phyloP scores from a whole-genome alignment of 2,113 vertebrate genomes.

The Passer montanus region DNA sequence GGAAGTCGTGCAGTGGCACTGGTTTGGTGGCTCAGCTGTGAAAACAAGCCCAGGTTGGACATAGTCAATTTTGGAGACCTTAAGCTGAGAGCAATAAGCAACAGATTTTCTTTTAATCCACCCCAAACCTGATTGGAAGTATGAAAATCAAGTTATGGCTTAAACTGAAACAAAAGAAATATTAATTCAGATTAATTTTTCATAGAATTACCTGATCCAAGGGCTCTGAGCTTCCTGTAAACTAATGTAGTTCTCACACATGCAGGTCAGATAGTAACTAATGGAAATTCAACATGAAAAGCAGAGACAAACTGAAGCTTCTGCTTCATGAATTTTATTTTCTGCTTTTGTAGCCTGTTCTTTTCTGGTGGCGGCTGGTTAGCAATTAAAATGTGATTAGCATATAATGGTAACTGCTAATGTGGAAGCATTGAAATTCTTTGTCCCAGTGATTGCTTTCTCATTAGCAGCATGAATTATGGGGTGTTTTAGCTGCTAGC shows the following conservation, averaged over 20 bases:
- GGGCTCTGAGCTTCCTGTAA: neutral
- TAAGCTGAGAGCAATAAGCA: neutral
- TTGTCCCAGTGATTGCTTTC: slow-evolving; percentile 37
- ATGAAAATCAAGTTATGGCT: neutral
- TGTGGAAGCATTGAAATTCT: slow-evolving; percentile 10
- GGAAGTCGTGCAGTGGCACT: fast-evolving
- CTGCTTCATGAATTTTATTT: slow-evolving; percentile 39
- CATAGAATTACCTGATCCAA: neutral
- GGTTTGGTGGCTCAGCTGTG: neutral
- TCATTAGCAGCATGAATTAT: slow-evolving; percentile 20
- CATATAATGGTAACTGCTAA: slow-evolving; percentile 35
- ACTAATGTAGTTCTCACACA: neutral
- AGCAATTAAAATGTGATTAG: slow-evolving; percentile 57
- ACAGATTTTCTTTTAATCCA: neutral
- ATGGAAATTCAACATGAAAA: slow-evolving; percentile 5
- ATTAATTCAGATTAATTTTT: neutral
- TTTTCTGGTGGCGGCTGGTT: slow-evolving; percentile 1
- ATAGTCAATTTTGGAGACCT: neutral
- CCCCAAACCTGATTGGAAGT: fast-evolving
- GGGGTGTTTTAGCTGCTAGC: neutral
- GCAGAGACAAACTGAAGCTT: neutral
- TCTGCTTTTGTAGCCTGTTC: slow-evolving; percentile 26
- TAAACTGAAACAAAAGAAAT: neutral
- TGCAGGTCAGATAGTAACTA: neutral
- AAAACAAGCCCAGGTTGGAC: neutral